Evolutionary conservation across 2,113 vertebrate species (phyloP), one percentile per base, ranked within the genome.

Genomic region (Nyctibius bracteatus): DNA sequence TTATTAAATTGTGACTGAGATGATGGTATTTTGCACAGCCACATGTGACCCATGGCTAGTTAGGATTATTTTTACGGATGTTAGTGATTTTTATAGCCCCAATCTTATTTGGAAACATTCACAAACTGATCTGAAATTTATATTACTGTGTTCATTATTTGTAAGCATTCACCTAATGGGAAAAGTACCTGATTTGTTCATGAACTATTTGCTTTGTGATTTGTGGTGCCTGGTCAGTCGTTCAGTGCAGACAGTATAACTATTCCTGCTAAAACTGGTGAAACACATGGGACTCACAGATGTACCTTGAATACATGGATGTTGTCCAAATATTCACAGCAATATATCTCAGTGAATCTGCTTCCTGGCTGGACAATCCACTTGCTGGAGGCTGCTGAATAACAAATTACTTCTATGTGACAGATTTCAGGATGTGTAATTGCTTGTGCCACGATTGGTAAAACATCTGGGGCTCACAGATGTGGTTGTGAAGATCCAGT

Each of bases 391-490:
- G 27, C 71, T 62, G 88, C 47, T 80, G 75, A 92, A 94, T 91
- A 97, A 72, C 77, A 81, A 78, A 91, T 92, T 72, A 55, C 49
- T 94, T 90, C 23, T 59, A 87, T 92, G 91, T 86, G 70, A 66
- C 87, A 72, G 65, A 94, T 95, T 81, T 87, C 68, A 78, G 93
- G 82, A 81, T 71, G 71, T 92, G 94, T 90, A 94, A 92, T 86
- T 88, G 81, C 91, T 94, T 92, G 91, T 96, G 82, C 86, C 87
- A 82, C 86, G 82, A 90, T 92, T 92, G 92, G 75, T 94, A 43
- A 89, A 94, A 95, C 93, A 94, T 95, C 96, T 96, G 96, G 95
- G 73, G 47, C 68, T 94, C 57, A 35, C 78, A 95, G 82, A 95
- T 96, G 83, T 74, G 71, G n/a, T 52, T 25, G 10, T 75, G 83